Conservation (phyloP, 2,888 invertebrate genomes). For the Melanostoma mellinum region DNA sequence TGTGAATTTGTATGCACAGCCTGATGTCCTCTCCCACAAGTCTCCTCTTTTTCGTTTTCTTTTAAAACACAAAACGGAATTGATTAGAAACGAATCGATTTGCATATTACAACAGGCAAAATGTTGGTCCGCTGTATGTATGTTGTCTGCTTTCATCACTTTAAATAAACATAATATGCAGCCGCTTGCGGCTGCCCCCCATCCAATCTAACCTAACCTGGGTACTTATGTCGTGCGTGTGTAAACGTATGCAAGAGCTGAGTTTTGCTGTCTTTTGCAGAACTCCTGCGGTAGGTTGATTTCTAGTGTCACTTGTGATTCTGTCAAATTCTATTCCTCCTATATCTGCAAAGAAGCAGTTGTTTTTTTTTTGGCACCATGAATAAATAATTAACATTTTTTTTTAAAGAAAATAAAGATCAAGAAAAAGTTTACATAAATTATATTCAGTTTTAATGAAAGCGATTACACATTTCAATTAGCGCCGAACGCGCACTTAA, state of each 20-base stretch:
- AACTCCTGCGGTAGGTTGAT: constrained; percentile 25
- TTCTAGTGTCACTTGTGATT: constrained; percentile 7
- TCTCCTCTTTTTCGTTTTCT: background rate
- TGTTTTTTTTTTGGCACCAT: background rate
- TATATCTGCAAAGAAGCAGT: background rate
- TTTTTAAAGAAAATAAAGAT: no score
- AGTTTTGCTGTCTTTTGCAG: background rate
- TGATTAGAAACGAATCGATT: constrained; percentile 66
- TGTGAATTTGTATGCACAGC: constrained; percentile 61
- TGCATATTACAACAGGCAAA: constrained; percentile 51
- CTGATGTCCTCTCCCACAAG: constrained; percentile 53
- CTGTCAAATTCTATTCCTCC: constrained; percentile 4
- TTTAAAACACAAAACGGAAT: constrained; percentile 40
- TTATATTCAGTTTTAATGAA: no score
- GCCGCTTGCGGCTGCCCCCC: background rate
- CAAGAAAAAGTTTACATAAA: no score
- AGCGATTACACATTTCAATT: no score
- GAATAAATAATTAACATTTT: no score
- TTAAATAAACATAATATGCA: constrained; percentile 26
- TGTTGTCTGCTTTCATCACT: constrained; percentile 30
- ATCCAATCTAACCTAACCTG: background rate
- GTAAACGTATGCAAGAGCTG: constrained; percentile 1
- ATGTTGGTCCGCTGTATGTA: background rate
- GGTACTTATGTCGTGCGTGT: background rate
- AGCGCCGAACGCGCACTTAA: no score